These are phyloP conservation scores for Micromesistius poutassou DNA, from an alignment of 2,797 vertebrate genomes.

Conservation along the genomic window DNA sequence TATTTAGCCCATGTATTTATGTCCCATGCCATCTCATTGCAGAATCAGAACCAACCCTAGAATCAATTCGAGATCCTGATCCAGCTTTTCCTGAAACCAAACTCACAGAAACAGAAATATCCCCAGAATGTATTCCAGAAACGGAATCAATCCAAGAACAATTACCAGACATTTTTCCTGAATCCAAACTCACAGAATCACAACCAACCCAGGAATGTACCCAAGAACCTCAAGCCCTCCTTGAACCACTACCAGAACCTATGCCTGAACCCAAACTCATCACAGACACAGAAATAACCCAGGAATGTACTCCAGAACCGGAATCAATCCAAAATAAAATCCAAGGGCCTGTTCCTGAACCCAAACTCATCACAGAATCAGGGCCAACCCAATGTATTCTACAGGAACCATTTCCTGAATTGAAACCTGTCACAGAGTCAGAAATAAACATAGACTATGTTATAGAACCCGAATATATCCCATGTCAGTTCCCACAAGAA, in stretches of 20 bases:
- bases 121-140: background rate
- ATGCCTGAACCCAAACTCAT: background rate
- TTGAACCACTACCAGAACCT: background rate
- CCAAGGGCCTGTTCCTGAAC: background rate
- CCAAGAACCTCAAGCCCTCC: background rate
- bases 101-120: background rate
- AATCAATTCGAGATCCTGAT: too few relatives aligned
- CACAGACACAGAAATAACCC: background rate
- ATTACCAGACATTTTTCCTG: too few relatives aligned
- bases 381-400: background rate
- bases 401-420: background rate
- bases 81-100: too few relatives aligned
- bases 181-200: background rate
- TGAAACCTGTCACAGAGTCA: background rate
- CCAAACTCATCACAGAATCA: background rate
- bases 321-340: background rate
- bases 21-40: background rate
- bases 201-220: background rate
- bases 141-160: too few relatives aligned
- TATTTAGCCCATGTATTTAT: slow-evolving; percentile 19
- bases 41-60: slow-evolving; percentile 17
- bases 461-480: background rate
- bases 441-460: background rate
- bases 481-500: background rate
- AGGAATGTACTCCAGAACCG: background rate